phyloP scores from a whole-genome alignment of 2,888 invertebrate genomes.

The Ligdia adustata region DNA sequence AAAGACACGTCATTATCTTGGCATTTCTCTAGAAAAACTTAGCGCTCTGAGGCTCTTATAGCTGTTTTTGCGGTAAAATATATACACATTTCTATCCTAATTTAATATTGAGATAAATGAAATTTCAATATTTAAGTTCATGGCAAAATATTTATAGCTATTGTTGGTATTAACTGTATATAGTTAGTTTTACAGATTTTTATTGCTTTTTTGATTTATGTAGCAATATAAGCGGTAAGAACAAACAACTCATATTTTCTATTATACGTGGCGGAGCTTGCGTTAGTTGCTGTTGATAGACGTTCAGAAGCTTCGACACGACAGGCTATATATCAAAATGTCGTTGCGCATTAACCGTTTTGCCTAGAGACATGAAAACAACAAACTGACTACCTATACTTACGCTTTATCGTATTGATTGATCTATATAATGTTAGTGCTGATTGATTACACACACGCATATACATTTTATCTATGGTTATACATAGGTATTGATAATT shows the following conservation, averaged over 20 bases:
- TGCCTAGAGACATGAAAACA: constrained; percentile 45
- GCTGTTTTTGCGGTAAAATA: no score
- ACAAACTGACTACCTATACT: constrained; percentile 35
- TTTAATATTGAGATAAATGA: no score
- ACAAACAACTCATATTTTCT: no score
- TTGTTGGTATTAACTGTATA: no score
- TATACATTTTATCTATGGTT: constrained; percentile 7
- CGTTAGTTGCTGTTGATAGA: constrained; percentile 57
- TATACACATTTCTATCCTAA: no score
- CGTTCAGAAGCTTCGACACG: constrained; percentile 62
- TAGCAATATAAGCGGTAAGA: constrained; percentile 6
- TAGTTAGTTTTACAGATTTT: constrained; percentile 18
- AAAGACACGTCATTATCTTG: no score
- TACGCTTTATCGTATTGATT: constrained; percentile 52
- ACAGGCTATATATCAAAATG: constrained; percentile 70
- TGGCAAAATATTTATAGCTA: no score
- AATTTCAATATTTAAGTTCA: no score
- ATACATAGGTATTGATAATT: no score
- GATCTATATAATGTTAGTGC: constrained; percentile 47
- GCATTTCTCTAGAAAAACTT: no score
- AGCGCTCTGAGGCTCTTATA: no score
- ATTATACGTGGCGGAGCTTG: no score
- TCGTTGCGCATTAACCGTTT: constrained; percentile 47
- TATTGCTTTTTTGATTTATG: constrained; percentile 33
- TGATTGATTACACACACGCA: constrained; percentile 44